phyloP scores from a whole-genome alignment of 2,888 invertebrate genomes.

The Callinectes sapidus region DNA sequence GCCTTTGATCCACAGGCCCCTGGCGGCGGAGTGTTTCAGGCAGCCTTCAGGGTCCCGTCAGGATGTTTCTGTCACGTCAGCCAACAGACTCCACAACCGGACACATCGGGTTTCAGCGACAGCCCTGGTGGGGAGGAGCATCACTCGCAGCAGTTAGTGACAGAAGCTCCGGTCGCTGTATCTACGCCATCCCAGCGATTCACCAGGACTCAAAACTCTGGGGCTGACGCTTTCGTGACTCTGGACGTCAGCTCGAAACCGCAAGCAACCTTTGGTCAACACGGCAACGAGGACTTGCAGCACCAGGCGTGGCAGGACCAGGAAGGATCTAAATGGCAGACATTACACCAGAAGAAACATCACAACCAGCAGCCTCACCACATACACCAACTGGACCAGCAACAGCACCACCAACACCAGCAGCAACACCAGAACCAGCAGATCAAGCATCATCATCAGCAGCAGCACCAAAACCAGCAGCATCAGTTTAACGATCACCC shows the following conservation, averaged over 20 bases:
- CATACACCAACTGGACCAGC: constrained; percentile 25
- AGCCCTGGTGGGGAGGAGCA: not conserved
- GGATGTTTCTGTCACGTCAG: constrained; percentile 67
- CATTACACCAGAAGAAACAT: not conserved
- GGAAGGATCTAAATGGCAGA: constrained; percentile 5
- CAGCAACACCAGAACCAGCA: constrained; percentile 23
- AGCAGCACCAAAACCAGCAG: not conserved
- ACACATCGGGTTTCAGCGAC: not conserved
- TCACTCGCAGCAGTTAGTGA: not conserved
- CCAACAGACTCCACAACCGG: not conserved
- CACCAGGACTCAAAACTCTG: constrained; percentile 47
- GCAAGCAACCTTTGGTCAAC: not conserved
- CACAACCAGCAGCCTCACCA: constrained; percentile 11
- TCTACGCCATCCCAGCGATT: not conserved
- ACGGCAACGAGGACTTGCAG: not conserved
- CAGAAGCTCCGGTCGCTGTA: not conserved
- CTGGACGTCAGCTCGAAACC: not conserved
- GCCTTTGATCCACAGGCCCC: constrained; percentile 55
- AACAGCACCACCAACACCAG: not conserved
- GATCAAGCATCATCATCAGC: not conserved
- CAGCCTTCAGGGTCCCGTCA: constrained; percentile 66
- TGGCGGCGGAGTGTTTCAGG: constrained; percentile 51
- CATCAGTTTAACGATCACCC: not conserved
- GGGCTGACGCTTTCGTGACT: not conserved
- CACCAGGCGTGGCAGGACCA: constrained; percentile 15